Percentiles rank a stretch among this genome's conserved stretches.
These are phyloP conservation scores for Synanthedon formicaeformis DNA, from an alignment of 2,888 invertebrate species.

Conservation along the genomic window DNA sequence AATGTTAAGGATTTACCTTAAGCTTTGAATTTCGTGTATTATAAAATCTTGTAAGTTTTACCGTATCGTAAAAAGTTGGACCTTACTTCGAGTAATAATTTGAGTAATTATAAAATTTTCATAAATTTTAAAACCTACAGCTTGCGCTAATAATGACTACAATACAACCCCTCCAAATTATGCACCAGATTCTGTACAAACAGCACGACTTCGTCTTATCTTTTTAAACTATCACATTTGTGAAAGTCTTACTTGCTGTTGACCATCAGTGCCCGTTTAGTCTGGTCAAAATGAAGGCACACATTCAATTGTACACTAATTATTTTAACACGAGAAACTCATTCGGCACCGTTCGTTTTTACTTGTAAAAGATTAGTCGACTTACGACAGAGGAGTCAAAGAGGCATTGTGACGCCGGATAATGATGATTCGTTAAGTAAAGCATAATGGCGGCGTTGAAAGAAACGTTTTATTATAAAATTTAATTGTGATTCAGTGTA, in stretches of 20 bases:
- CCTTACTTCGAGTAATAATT: no score
- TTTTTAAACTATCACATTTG: slow-evolving; percentile 21
- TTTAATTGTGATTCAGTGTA: slow-evolving; percentile 63
- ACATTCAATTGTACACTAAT: slow-evolving; percentile 70
- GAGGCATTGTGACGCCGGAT: slow-evolving; percentile 56
- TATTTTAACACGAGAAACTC: slow-evolving; percentile 69
- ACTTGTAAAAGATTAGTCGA: slow-evolving; percentile 67
- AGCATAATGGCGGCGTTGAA: slow-evolving; percentile 55
- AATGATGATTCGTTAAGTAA: slow-evolving; percentile 65
- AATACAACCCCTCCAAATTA: no score
- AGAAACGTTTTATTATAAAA: slow-evolving; percentile 59
- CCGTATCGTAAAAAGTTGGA: no score
- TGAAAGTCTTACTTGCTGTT: slow-evolving; percentile 65
- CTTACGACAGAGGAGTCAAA: slow-evolving; percentile 53
- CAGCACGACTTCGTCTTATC: no score
- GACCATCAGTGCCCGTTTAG: slow-evolving; percentile 61
- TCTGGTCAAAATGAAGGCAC: slow-evolving; percentile 64
- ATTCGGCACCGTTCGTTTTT: slow-evolving; percentile 61
- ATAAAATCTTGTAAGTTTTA: no score
- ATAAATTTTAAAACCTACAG: no score
- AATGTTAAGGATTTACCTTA: no score
- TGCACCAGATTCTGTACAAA: no score
- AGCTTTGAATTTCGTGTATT: no score
- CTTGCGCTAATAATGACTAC: no score
- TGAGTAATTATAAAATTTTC: no score